These are phyloP conservation scores for Archivesica marissinica DNA, from an alignment of 1,140 invertebrate genomes.

Conservation along the genomic window DNA sequence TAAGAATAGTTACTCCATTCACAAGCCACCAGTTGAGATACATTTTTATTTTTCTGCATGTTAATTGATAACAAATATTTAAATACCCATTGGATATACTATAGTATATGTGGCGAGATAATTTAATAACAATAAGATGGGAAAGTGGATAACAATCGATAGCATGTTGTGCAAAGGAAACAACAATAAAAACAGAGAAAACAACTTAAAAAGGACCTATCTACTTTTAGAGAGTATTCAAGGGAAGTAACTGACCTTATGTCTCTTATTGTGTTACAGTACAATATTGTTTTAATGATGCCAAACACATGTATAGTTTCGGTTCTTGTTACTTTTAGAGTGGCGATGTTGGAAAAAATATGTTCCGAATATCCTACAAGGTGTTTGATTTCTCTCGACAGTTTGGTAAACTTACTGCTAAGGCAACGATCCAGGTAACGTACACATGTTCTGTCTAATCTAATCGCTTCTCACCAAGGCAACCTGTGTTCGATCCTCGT, in stretches of 20 bases:
- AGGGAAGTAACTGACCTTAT: too few relatives aligned
- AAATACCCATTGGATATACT: background rate
- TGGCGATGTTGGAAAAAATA: conserved; percentile 26
- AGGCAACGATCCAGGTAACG: conserved; percentile 32
- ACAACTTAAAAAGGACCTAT: too few relatives aligned
- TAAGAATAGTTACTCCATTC: background rate
- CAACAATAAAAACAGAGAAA: too few relatives aligned
- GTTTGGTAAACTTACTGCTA: conserved; percentile 51
- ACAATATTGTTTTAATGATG: too few relatives aligned
- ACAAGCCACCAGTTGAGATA: background rate
- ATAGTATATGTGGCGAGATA: too few relatives aligned
- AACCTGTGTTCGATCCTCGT: too few relatives aligned
- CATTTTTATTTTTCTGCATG: background rate
- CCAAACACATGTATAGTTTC: too few relatives aligned
- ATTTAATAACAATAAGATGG: too few relatives aligned
- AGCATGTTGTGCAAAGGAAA: too few relatives aligned
- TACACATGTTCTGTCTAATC: background rate
- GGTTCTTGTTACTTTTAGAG: conserved; percentile 37
- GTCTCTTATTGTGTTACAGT: too few relatives aligned
- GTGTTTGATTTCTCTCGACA: conserved; percentile 62
- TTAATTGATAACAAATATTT: background rate
- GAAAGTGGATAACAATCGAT: too few relatives aligned
- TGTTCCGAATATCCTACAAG: conserved; percentile 54
- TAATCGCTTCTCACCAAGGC: background rate
- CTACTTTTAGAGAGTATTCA: too few relatives aligned